These are phyloP conservation scores for Pseudobourletiella spinata DNA, from an alignment of 1,140 invertebrate genomes.

Conservation along the genomic window DNA sequence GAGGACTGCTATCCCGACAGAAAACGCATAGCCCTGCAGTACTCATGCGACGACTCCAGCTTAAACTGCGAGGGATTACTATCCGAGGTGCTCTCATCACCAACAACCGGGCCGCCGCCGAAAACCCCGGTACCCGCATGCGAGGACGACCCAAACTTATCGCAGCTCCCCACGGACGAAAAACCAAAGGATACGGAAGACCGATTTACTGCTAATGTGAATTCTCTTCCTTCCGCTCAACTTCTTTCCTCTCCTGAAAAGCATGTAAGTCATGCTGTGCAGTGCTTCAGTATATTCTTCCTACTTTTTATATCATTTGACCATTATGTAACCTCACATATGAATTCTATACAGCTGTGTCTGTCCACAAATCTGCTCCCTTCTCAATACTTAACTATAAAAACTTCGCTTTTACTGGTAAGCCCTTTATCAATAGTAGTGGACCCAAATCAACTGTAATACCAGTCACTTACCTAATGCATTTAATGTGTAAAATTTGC, in stretches of 20 bases:
- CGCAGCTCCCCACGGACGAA: slow-evolving; percentile 19
- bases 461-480: not conserved
- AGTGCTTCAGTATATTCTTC: not conserved
- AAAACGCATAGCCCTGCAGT: slow-evolving; percentile 60
- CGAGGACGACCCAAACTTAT: slow-evolving; percentile 13
- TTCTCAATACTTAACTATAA: slow-evolving; percentile 49
- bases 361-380: slow-evolving; percentile 47
- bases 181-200: slow-evolving; percentile 34
- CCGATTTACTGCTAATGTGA: slow-evolving; percentile 34
- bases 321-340: too few relatives aligned
- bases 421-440: too few relatives aligned
- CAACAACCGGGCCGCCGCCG: slow-evolving; percentile 19
- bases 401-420: slow-evolving; percentile 45
- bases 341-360: slow-evolving; percentile 47
- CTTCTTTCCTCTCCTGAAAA: slow-evolving; percentile 24
- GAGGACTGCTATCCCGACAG: slow-evolving; percentile 66
- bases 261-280: slow-evolving; percentile 11
- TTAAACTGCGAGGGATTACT: slow-evolving; percentile 32
- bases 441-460: too few relatives aligned
- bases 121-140: slow-evolving; percentile 17
- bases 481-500: not conserved
- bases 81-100: slow-evolving; percentile 28
- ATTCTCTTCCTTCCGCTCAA: slow-evolving; percentile 9
- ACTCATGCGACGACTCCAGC: slow-evolving; percentile 31
- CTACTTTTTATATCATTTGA: not conserved